Conservation (phyloP, 2,797 vertebrate genomes). For the Hafferia zeledoni region DNA sequence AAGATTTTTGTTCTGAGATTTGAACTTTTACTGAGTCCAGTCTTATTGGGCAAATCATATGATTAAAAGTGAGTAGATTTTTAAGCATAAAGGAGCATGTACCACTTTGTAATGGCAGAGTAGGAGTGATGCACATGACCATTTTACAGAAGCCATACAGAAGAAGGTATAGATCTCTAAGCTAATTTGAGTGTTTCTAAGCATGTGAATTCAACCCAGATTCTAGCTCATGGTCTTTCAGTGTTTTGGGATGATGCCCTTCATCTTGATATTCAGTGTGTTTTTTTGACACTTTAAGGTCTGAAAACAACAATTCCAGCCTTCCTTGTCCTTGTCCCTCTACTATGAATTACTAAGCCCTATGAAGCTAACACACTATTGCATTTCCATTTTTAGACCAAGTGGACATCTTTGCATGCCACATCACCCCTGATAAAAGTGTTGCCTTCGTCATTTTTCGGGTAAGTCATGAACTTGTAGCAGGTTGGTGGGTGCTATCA, state of each 20-base stretch:
- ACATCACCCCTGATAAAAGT: neutral
- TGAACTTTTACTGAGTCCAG: neutral
- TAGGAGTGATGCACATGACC: accelerated
- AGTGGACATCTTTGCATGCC: neutral
- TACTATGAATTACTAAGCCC: neutral
- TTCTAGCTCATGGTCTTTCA: neutral
- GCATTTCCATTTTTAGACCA: neutral
- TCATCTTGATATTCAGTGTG: neutral
- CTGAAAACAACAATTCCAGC: neutral
- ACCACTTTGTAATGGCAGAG: neutral
- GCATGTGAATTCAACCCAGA: neutral
- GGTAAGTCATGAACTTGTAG: accelerated
- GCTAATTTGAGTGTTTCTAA: neutral
- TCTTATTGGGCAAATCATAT: neutral
- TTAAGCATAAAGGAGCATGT: neutral
- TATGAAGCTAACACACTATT: neutral
- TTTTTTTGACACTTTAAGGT: neutral
- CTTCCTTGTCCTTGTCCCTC: neutral
- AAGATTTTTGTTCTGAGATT: neutral
- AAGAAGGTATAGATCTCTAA: neutral
- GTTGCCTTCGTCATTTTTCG: neutral
- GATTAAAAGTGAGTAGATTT: neutral
- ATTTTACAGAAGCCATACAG: neutral
- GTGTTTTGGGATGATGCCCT: neutral
- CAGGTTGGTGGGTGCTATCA: neutral